Evolutionary conservation across 1,140 invertebrate genomes (phyloP).

Genomic region (Myzus persicae): DNA sequence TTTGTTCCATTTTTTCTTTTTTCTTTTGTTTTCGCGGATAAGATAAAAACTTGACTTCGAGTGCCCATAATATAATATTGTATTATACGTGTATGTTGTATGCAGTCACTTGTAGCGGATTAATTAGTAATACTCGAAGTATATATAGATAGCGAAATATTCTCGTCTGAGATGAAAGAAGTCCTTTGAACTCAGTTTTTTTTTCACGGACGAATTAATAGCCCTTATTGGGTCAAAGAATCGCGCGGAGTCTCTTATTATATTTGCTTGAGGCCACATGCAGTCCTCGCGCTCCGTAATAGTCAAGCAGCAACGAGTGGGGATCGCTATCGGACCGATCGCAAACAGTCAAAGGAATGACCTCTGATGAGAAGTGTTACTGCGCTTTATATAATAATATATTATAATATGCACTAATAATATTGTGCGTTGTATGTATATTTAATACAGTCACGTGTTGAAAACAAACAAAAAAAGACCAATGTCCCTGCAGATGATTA

Average conservation of each 20-base stretch:
- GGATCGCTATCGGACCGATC: slow-evolving; percentile 30
- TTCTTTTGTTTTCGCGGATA: background rate
- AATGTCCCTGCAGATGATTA: background rate
- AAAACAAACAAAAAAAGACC: background rate
- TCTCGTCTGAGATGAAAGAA: background rate
- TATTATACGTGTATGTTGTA: background rate
- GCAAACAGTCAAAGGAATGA: slow-evolving; percentile 15
- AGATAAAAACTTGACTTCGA: background rate
- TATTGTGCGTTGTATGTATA: background rate
- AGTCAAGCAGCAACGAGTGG: background rate
- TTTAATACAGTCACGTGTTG: background rate
- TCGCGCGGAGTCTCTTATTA: background rate
- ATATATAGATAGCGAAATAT: background rate
- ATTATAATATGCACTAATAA: background rate
- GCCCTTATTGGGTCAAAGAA: background rate
- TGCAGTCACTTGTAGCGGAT: background rate
- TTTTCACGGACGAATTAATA: background rate
- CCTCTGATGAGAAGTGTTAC: background rate
- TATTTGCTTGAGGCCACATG: background rate
- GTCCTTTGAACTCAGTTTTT: slow-evolving; percentile 9
- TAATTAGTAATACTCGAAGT: slow-evolving; percentile 1
- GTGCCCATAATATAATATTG: background rate
- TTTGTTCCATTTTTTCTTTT: background rate
- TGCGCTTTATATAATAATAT: background rate
- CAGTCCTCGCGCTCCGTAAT: background rate